phyloP scores from a whole-genome alignment of 2,888 invertebrate genomes.

The Merodon equestris region DNA sequence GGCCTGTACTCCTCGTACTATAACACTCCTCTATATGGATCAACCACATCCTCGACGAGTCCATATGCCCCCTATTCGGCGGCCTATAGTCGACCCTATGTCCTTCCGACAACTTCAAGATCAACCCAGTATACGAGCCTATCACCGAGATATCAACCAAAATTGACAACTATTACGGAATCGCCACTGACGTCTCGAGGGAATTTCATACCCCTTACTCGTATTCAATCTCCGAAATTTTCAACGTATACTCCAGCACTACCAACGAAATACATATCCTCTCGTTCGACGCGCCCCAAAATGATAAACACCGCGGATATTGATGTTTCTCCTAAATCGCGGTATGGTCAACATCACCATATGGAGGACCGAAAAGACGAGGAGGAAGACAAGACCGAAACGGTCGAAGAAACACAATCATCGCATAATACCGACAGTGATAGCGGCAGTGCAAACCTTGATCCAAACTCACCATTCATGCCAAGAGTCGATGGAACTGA shows the following conservation, averaged over 20 bases:
- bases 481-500: constrained; percentile 80
- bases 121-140: constrained; percentile 73
- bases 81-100: constrained; percentile 81
- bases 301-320: constrained; percentile 92
- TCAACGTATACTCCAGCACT: constrained; percentile 78
- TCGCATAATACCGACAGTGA: constrained; percentile 36
- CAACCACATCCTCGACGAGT: constrained; percentile 80
- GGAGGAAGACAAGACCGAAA: constrained; percentile 29
- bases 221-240: constrained; percentile 81
- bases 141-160: constrained; percentile 84
- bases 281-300: constrained; percentile 84
- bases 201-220: constrained; percentile 78
- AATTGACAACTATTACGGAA: constrained; percentile 87
- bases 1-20: constrained; percentile 79
- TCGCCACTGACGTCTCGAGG: constrained; percentile 75
- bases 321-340: constrained; percentile 85
- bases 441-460: constrained; percentile 75
- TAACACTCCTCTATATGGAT: constrained; percentile 76
- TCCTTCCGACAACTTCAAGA: constrained; percentile 72
- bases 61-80: constrained; percentile 80
- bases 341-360: constrained; percentile 76
- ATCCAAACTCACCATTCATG: constrained; percentile 72
- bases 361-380: constrained; percentile 38
- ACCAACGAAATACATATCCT: constrained; percentile 78
- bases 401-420: constrained; percentile 6